Percentiles rank a stretch among this genome's conserved stretches.
phyloP scores from a whole-genome alignment of 2,113 vertebrate genomes.

The Rattus rattus region DNA sequence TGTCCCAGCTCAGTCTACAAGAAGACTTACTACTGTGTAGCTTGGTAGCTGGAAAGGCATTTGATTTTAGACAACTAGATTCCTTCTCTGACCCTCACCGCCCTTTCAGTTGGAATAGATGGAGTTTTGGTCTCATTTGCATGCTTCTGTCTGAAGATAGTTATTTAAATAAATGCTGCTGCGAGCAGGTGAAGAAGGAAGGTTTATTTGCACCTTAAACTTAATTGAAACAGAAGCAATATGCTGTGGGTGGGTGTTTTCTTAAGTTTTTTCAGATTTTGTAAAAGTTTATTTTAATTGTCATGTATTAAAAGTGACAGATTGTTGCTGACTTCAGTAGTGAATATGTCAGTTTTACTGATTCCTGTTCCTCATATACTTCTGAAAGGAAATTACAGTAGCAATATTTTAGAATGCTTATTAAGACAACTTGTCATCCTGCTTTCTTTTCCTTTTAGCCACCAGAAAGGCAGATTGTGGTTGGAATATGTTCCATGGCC shows the following conservation, averaged over 20 bases:
- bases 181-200: neutral
- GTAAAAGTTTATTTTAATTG: neutral
- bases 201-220: conserved; percentile 8
- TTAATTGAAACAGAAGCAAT: neutral
- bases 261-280: conserved; percentile 29
- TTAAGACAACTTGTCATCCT: conserved; percentile 53
- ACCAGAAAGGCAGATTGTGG: conserved; percentile 93
- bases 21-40: neutral
- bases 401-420: neutral
- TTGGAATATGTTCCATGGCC: conserved; percentile 95
- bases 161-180: neutral
- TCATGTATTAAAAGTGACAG: neutral
- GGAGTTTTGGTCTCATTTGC: neutral
- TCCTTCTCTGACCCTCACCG: neutral
- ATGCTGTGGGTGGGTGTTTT: conserved; percentile 1
- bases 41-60: neutral
- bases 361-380: neutral
- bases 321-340: conserved; percentile 4
- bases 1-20: neutral
- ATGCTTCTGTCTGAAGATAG: neutral
- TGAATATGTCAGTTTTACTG: conserved; percentile 47
- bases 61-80: conserved; percentile 29
- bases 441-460: conserved; percentile 84
- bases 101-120: conserved; percentile 15
- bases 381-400: conserved; percentile 19